Conservation (phyloP, 2,888 invertebrate species). For the Sclerodermus sp. region DNA sequence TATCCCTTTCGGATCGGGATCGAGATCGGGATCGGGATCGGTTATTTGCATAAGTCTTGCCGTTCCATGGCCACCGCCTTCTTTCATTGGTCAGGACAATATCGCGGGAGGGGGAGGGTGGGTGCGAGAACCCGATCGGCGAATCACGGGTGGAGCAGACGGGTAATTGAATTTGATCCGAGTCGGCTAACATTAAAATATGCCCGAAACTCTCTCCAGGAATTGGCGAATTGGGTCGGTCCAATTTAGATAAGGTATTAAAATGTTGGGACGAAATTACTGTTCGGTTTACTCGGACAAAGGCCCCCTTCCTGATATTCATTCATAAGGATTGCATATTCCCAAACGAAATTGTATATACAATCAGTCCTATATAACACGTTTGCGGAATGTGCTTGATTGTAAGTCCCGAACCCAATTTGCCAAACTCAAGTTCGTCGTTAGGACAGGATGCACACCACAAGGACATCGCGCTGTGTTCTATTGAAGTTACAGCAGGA, state of each 20-base stretch:
- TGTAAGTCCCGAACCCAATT: constrained; percentile 38
- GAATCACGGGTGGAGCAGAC: not conserved
- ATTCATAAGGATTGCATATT: too few relatives aligned
- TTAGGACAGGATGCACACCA: constrained; percentile 16
- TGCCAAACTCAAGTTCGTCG: constrained; percentile 35
- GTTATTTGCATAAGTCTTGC: too few relatives aligned
- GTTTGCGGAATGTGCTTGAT: constrained; percentile 36
- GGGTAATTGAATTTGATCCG: constrained; percentile 10
- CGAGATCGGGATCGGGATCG: not conserved
- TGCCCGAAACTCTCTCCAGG: not conserved
- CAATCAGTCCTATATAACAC: constrained; percentile 17
- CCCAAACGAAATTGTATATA: too few relatives aligned
- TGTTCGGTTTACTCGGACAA: not conserved
- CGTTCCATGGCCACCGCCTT: too few relatives aligned
- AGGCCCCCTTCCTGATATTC: too few relatives aligned
- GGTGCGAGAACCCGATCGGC: not conserved
- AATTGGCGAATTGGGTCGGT: not conserved
- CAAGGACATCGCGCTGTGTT: constrained; percentile 29
- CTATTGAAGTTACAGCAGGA: constrained; percentile 29
- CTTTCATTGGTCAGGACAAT: not conserved
- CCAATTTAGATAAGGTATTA: not conserved
- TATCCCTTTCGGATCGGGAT: constrained; percentile 8
- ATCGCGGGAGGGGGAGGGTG: not conserved
- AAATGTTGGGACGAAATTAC: not conserved
- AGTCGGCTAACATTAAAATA: constrained; percentile 1